A percentile compares a stretch with the other conserved stretches of the same genome.
Conservation (phyloP, 2,888 invertebrate genomes). For the Choristoneura rosaceana region DNA sequence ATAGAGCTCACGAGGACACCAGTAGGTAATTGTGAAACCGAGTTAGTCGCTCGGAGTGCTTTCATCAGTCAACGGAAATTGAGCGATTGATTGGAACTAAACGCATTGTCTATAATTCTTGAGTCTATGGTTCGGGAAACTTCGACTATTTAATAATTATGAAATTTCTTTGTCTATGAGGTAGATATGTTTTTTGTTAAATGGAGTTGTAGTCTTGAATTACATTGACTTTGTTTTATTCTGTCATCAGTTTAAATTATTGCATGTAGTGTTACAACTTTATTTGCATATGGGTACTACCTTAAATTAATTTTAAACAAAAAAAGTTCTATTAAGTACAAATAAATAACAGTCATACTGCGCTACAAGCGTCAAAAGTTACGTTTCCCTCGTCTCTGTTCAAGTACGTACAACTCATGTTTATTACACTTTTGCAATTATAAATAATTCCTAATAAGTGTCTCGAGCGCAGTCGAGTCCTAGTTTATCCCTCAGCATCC, state of each 20-base stretch:
- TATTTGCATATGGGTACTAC: too few relatives aligned
- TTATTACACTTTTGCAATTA: constrained; percentile 6
- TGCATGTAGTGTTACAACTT: too few relatives aligned
- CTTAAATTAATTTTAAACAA: too few relatives aligned
- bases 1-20: not conserved
- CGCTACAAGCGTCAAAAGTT: not conserved
- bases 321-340: too few relatives aligned
- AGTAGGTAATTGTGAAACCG: constrained; percentile 49
- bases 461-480: constrained; percentile 27
- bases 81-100: constrained; percentile 51
- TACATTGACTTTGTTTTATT: too few relatives aligned
- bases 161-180: not conserved
- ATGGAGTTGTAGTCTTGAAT: too few relatives aligned
- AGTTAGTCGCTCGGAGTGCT: constrained; percentile 46
- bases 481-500: constrained; percentile 32
- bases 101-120: constrained; percentile 31
- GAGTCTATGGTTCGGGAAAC: not conserved
- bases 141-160: not conserved
- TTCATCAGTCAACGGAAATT: constrained; percentile 56
- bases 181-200: too few relatives aligned
- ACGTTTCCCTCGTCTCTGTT: not conserved
- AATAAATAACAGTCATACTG: too few relatives aligned
- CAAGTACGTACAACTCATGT: not conserved
- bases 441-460: constrained; percentile 28
- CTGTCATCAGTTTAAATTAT: too few relatives aligned